phyloP scores from a whole-genome alignment of 2,888 invertebrate species.

The Epicampocera succincta region DNA sequence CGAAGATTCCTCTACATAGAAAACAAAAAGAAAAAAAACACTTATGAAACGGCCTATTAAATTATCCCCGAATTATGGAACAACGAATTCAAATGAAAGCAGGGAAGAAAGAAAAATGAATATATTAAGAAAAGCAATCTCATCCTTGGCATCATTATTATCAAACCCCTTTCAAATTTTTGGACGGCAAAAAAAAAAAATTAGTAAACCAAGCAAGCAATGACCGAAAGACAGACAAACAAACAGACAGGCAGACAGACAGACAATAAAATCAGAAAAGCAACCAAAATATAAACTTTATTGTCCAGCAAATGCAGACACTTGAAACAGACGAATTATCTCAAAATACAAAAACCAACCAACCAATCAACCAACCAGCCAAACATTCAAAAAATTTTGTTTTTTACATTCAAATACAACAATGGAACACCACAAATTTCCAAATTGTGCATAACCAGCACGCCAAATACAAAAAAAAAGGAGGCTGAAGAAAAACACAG shows the following conservation, averaged over 20 bases:
- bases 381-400: conserved; percentile 41
- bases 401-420: conserved; percentile 37
- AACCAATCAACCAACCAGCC: too few species aligned
- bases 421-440: conserved; percentile 67
- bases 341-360: conserved; percentile 27
- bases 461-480: conserved; percentile 29
- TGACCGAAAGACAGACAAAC: conserved; percentile 63
- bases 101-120: conserved; percentile 15
- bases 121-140: conserved; percentile 50
- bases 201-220: conserved; percentile 48
- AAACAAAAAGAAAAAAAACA: neutral
- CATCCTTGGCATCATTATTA: conserved; percentile 62
- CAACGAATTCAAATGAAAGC: conserved; percentile 18
- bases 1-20: too few species aligned
- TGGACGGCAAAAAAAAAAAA: conserved; percentile 20
- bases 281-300: conserved; percentile 57
- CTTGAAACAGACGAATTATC: conserved; percentile 58
- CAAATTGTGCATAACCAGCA: conserved; percentile 56
- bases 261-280: conserved; percentile 60
- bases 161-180: conserved; percentile 54
- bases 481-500: conserved; percentile 3
- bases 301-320: conserved; percentile 53
- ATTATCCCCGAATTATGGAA: conserved; percentile 21
- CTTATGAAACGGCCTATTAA: conserved; percentile 20
- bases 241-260: conserved; percentile 53